Evolutionary conservation across 2,113 vertebrate genomes (phyloP), one percentile per base, ranked within the genome.

Genomic region (Chaetura pelagica): DNA sequence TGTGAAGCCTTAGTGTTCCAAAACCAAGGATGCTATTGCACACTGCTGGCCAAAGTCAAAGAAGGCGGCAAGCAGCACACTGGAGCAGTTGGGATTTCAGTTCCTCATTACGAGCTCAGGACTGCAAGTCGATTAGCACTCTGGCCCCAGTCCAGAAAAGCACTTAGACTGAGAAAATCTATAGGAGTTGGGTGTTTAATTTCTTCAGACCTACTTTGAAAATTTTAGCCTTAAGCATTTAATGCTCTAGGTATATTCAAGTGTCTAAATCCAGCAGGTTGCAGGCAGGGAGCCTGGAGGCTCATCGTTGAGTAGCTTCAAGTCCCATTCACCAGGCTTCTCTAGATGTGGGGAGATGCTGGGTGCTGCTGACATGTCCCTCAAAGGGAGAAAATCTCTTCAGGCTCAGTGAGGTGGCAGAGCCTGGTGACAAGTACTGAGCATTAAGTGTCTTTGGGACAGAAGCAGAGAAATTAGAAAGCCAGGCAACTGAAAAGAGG

Each of bases 111-210:
- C 0, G 0, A 95, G 67, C 40, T 83, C 59, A 59, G 64, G 71
- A 67, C 84, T 83, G 59, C 32, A 74, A 95, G 72, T 30, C 77
- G 82, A 74, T 93, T 88, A 93, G 61, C 18, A 4, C 30, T 67
- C 93, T 94, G 94, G 87, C 75, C 40, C 6, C 32, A 71, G 0
- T 81, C 94, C 96, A 96, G 93, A 74, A 93, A 72, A 96, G 52
- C 93, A 96, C 92, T 93, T 81, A 94, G 72, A 57, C 59, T 52
- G 55, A 86, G 79, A 81, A 94, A 87, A 51, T 77, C 59, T 90
- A 63, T 35, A 69, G 85, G 48, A 94, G 26, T 12, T 81, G 72
- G 51, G 26, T 94, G 75, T 83, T 88, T 83, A 86, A 80, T 80
- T 88, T 68, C 75, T 86, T 80, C 66, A 92, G 86, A 72, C 21